Evolutionary conservation across 2,797 vertebrate genomes (phyloP).

Genomic region (Chanos chanos): DNA sequence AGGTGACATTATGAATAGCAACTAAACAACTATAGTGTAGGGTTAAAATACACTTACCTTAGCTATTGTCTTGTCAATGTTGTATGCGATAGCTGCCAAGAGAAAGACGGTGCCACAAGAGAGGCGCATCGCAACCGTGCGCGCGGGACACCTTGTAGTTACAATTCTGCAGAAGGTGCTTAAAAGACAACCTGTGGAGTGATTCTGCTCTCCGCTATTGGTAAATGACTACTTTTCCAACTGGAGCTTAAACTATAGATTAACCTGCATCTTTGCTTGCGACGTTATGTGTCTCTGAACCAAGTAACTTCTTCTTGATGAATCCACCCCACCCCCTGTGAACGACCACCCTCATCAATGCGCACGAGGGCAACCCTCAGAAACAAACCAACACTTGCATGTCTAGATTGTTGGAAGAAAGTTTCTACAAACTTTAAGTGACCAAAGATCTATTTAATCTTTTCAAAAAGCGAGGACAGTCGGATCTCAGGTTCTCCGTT

Average conservation of each 20-base stretch:
- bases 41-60: conserved; percentile 58
- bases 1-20: neutral
- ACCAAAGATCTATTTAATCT: conserved; percentile 1
- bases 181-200: conserved; percentile 46
- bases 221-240: conserved; percentile 12
- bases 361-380: conserved; percentile 55
- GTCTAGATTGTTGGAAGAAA: conserved; percentile 61
- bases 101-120: conserved; percentile 51
- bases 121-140: conserved; percentile 60
- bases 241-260: conserved; percentile 27
- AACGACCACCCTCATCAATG: conserved; percentile 68
- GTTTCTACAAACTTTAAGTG: conserved; percentile 48
- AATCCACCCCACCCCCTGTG: conserved; percentile 67
- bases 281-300: conserved; percentile 66
- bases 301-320: conserved; percentile 60
- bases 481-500: conserved; percentile 2
- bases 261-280: conserved; percentile 71
- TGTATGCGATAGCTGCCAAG: conserved; percentile 51
- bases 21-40: neutral
- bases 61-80: conserved; percentile 50
- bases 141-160: conserved; percentile 29
- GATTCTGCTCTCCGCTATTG: conserved; percentile 36
- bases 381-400: conserved; percentile 64
- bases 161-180: conserved; percentile 29
- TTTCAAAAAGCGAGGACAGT: conserved; percentile 8